Evolutionary conservation across 2,888 invertebrate species (phyloP).

Genomic region (Hydropsyche betteni): DNA sequence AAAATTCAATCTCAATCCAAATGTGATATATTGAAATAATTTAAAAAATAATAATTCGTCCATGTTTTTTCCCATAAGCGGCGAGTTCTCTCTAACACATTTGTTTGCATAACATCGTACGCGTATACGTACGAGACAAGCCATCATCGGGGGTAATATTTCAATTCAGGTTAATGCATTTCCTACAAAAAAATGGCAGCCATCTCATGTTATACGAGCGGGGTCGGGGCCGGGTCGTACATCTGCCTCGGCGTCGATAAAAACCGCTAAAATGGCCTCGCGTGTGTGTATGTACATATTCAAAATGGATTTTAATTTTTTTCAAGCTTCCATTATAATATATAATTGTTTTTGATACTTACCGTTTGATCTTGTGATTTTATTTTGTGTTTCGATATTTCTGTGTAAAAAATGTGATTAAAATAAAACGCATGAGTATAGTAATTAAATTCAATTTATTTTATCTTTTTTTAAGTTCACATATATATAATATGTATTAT

Average conservation of each 20-base stretch:
- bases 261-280: conserved; percentile 6
- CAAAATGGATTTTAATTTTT: not conserved
- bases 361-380: too few species aligned
- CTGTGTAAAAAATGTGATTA: not conserved
- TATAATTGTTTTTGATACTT: not conserved
- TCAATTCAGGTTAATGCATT: conserved; percentile 50
- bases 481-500: conserved; percentile 39
- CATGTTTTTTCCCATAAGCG: conserved; percentile 37
- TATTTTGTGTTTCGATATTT: too few species aligned
- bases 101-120: conserved; percentile 16
- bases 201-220: conserved; percentile 35
- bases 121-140: conserved; percentile 24
- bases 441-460: conserved; percentile 49
- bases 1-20: too few species aligned
- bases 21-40: too few species aligned
- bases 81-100: conserved; percentile 7
- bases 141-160: conserved; percentile 47
- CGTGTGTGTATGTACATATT: not conserved
- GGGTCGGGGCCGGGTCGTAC: conserved; percentile 31
- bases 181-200: conserved; percentile 41
- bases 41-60: too few species aligned
- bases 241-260: conserved; percentile 30
- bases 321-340: not conserved
- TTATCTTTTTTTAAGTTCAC: conserved; percentile 48
- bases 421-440: conserved; percentile 22